phyloP scores from a whole-genome alignment of 2,888 invertebrate species.

The Neoascia interrupta region DNA sequence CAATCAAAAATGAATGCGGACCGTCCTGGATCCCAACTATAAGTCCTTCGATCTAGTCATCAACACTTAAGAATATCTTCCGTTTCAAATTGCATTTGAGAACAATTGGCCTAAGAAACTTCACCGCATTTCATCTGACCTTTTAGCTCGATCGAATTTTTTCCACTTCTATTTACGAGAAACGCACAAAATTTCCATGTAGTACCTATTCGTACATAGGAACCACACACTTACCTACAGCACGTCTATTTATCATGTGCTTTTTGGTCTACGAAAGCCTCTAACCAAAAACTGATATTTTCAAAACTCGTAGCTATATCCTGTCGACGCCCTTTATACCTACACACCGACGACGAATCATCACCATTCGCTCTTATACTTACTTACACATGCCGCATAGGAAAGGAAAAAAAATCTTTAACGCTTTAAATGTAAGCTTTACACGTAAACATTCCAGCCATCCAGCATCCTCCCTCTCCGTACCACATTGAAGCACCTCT shows the following conservation, averaged over 20 bases:
- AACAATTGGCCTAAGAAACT: too few species aligned
- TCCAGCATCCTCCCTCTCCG: conserved; percentile 10
- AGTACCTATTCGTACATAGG: conserved; percentile 23
- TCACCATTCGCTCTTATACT: conserved; percentile 48
- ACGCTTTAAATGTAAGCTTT: conserved; percentile 69
- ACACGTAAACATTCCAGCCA: conserved; percentile 63
- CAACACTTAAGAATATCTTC: too few species aligned
- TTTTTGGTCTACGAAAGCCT: conserved; percentile 55
- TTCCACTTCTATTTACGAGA: too few species aligned
- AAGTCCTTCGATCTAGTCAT: too few species aligned
- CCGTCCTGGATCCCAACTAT: too few species aligned
- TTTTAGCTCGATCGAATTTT: too few species aligned
- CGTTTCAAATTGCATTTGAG: too few species aligned
- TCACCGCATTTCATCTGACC: too few species aligned
- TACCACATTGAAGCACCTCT: not conserved
- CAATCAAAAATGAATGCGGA: too few species aligned
- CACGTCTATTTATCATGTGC: conserved; percentile 52
- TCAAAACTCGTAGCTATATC: conserved; percentile 63
- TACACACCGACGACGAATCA: conserved; percentile 34
- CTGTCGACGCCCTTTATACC: not conserved
- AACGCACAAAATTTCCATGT: conserved; percentile 45
- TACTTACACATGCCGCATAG: conserved; percentile 61
- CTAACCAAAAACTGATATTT: conserved; percentile 69
- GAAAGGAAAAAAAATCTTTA: conserved; percentile 67
- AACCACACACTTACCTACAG: conserved; percentile 15